These are phyloP conservation scores for Gymnocephalus cernua DNA, from an alignment of 2,113 vertebrate species.

Conservation along the genomic window DNA sequence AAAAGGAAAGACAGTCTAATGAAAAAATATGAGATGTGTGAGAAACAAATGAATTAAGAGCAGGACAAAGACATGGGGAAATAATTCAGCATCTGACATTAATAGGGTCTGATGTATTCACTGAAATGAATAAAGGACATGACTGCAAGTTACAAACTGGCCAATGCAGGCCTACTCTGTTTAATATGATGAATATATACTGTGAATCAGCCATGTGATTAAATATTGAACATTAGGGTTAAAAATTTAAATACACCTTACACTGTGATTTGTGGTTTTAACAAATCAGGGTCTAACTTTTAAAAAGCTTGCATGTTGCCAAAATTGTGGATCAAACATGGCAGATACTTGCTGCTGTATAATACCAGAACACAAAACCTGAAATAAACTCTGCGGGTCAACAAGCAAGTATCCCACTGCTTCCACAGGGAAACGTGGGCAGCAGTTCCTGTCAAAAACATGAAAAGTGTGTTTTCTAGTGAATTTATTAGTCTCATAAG, in stretches of 20 bases:
- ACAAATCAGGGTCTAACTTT: neutral
- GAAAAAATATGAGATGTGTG: neutral
- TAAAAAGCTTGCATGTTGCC: neutral
- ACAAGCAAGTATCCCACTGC: neutral
- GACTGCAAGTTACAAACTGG: neutral
- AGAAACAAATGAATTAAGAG: conserved; percentile 10
- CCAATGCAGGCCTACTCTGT: neutral
- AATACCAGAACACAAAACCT: neutral
- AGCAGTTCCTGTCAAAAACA: neutral
- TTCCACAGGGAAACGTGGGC: neutral
- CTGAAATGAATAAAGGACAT: neutral
- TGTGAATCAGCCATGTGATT: neutral
- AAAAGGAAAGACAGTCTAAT: neutral
- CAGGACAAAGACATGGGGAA: conserved; percentile 13
- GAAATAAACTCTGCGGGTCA: neutral
- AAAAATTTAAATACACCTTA: neutral
- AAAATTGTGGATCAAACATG: neutral
- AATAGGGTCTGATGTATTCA: neutral
- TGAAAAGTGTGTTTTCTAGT: neutral
- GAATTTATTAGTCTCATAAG: conserved; percentile 3
- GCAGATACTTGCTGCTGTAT: neutral
- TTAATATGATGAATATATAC: neutral
- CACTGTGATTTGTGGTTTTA: neutral
- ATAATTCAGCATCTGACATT: neutral
- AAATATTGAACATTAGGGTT: neutral